Conservation (phyloP, 1,140 invertebrate species). For the Doryteuthis pealeii region DNA sequence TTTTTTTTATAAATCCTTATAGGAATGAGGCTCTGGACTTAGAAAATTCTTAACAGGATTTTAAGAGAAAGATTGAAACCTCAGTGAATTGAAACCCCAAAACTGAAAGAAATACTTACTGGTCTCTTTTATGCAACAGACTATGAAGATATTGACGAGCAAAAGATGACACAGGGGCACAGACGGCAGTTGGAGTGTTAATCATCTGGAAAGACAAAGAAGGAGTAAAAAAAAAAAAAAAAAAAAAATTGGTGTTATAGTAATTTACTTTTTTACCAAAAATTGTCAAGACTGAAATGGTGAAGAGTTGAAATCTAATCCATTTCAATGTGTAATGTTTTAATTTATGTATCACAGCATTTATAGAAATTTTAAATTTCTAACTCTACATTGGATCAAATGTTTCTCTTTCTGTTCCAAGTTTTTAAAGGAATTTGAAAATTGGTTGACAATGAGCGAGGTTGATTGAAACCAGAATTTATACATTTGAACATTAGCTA, state of each 20-base stretch:
- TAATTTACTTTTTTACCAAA: background rate
- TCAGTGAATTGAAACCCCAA: no score
- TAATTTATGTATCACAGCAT: background rate
- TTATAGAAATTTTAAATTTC: background rate
- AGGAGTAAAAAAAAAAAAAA: background rate
- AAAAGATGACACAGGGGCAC: background rate
- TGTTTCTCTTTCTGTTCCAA: background rate
- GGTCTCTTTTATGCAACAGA: background rate
- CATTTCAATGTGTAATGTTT: background rate
- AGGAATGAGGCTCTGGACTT: no score
- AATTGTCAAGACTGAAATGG: background rate
- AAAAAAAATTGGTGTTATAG: background rate
- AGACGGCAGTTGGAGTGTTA: background rate
- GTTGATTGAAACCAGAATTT: no score
- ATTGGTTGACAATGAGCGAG: no score
- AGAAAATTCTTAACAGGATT: no score
- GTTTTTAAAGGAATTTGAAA: no score
- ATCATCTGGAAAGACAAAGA: background rate
- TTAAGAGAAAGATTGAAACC: no score
- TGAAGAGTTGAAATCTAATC: background rate
- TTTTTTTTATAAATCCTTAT: no score
- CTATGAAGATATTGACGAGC: background rate
- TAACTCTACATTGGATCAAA: background rate
- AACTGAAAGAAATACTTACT: background rate
- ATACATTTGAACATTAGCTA: no score